Conservation (phyloP, 2,888 invertebrate genomes). For the Sesamia inferens region DNA sequence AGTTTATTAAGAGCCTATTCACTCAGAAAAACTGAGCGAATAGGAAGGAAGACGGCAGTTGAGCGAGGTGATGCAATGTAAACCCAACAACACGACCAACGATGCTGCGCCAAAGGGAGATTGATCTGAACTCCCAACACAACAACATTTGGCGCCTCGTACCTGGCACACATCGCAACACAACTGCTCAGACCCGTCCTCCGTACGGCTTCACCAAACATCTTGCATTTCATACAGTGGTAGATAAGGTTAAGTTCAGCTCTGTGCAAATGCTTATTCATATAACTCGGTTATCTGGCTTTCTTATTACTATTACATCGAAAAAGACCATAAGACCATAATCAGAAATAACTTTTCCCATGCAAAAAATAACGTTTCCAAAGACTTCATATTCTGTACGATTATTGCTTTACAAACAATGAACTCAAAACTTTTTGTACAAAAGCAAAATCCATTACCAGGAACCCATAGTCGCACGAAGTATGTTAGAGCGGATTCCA, state of each 20-base stretch:
- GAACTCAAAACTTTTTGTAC: slow-evolving; percentile 34
- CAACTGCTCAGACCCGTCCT: no score
- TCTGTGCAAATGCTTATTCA: neutral
- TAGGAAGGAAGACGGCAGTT: no score
- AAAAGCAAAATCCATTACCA: slow-evolving; percentile 36
- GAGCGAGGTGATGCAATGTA: no score
- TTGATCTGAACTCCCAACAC: no score
- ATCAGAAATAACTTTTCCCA: neutral
- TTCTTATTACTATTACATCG: neutral
- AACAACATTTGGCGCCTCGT: no score
- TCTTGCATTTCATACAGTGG: neutral
- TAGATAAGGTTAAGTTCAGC: neutral
- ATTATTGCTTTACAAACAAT: slow-evolving; percentile 27
- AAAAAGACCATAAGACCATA: neutral
- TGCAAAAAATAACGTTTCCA: neutral
- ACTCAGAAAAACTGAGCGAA: no score
- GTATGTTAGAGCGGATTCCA: slow-evolving; percentile 30
- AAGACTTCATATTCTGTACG: slow-evolving; percentile 6
- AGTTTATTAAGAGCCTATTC: no score
- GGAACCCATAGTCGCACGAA: slow-evolving; percentile 29
- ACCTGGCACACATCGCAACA: no score
- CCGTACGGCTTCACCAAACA: no score
- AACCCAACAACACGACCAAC: no score
- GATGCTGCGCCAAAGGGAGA: no score
- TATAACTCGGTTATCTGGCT: neutral